Conservation (phyloP, 2,113 vertebrate genomes). For the Albula goreensis region DNA sequence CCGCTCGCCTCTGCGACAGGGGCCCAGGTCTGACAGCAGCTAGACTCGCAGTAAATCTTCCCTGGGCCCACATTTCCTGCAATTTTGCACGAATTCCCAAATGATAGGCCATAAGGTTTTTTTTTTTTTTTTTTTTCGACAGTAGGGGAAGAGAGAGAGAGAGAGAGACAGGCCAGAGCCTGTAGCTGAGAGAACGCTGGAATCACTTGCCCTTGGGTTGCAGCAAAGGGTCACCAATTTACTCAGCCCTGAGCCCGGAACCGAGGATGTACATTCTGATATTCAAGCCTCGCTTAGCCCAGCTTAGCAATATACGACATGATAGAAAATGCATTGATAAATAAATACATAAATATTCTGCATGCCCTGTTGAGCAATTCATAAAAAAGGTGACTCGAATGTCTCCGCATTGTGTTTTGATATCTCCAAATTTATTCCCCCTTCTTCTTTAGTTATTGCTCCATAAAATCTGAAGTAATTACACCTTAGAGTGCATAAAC, state of each 20-base stretch:
- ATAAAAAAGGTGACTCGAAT: neutral
- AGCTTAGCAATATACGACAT: neutral
- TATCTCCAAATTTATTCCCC: neutral
- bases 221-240: neutral
- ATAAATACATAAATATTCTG: neutral
- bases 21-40: neutral
- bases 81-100: conserved; percentile 1
- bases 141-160: neutral
- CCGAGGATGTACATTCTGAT: neutral
- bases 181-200: neutral
- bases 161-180: neutral
- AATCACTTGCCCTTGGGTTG: neutral
- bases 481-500: neutral
- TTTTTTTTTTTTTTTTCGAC: neutral
- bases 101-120: neutral
- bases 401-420: neutral
- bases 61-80: neutral
- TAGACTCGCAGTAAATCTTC: neutral
- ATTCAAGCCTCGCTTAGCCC: neutral
- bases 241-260: neutral
- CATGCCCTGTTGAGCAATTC: neutral
- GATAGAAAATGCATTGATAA: neutral
- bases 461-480: conserved; percentile 1
- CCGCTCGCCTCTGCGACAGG: neutral
- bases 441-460: neutral